Evolutionary conservation across 2,888 invertebrate species (phyloP), one percentile per base, ranked within the genome.

Genomic region (Sceliomorpha sp.): DNA sequence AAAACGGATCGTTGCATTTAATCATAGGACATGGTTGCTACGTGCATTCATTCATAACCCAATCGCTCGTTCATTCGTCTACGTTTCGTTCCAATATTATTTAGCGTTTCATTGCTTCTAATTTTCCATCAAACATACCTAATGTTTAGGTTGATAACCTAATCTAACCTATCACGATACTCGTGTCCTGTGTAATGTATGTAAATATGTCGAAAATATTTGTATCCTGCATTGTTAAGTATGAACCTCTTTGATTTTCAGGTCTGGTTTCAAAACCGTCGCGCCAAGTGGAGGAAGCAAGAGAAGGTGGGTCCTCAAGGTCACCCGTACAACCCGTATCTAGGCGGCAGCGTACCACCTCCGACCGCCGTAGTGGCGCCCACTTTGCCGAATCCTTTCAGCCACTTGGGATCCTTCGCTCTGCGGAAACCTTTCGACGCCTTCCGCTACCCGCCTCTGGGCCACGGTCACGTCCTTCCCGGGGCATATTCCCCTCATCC

Each of bases 221-320:
- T n/a, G n/a, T n/a, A n/a, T n/a, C n/a, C n/a, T n/a, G n/a, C n/a
- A n/a, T n/a, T n/a, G n/a, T n/a, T n/a, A n/a, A n/a, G n/a, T n/a
- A n/a, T n/a, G n/a, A n/a, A n/a, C n/a, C n/a, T n/a, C 39, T 71
- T 76, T 85, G 77, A 87, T 80, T 91, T 90, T 0, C 92, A 96
- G 96, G 96, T 97, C 2, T 96, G 96, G 96, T 97, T 96, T 88
- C 96, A 97, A 90, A 97, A 97, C 88, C 92, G 96, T 0, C 91
- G 96, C 31, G 96, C 96, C 39, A 97, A 97, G 89, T 97, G 96
- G 96, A 91, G 97, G 31, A 97, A 97, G 84, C 96, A 96, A 84
- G 96, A 96, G 89, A 96, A 96, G 89, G 96, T 96, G 59, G 96
- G 96, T 0, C 96, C 96, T 0, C 94, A 96, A 81, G 96, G 92